Base-by-base conservation (phyloP, 2,888 invertebrate species). In the Leptinotarsa peninsularis region DNA sequence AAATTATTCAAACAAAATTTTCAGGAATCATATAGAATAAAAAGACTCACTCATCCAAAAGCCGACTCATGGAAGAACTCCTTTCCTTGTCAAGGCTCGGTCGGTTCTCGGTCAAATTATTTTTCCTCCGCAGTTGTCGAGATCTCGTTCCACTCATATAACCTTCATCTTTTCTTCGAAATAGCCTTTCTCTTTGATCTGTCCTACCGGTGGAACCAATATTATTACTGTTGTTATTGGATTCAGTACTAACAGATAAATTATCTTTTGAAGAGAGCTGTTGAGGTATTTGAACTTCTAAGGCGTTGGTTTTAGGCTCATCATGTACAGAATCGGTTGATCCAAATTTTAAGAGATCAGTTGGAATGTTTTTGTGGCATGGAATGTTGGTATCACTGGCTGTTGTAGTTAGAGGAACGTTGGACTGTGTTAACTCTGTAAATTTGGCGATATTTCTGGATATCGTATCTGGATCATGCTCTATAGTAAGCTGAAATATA, bases 61-160 rank as follows among this genome's bases (percentile, higher is more conserved):
- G 86, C 81, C 96, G 92, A 13, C 96, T 96, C 93, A 96, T 94
- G 27, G 96, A 96, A 78, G 95, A 95, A 83, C 96, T 95, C 76
- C 95, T 90, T 86, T 95, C 96, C 85, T 95, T 95, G 78, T 94
- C 94, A 60, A 88, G 82, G 23, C 82, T 83, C 84, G 87, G 84
- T 60, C 85, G 81, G 72, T 83, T 85, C 76, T 87, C 84, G 71
- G 85, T 78, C 54, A 85, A 78, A 83, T 91, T 90, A 82, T 90
- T 90, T 75, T 90, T 91, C 82, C 91, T 88, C 75, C 92, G 87
- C 81, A 93, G 86, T 82, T 91, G 91, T 78, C 92, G 89, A 60
- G 92, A 92, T 82, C 93, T 90, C n/a, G 91, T 91, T 14, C 91
- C 91, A 79, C 90, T 89, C 82, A 90, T 90, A 79, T 91, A 91